These are phyloP conservation scores for Aethes cnicana DNA, from an alignment of 2,888 invertebrate genomes.

Conservation along the genomic window DNA sequence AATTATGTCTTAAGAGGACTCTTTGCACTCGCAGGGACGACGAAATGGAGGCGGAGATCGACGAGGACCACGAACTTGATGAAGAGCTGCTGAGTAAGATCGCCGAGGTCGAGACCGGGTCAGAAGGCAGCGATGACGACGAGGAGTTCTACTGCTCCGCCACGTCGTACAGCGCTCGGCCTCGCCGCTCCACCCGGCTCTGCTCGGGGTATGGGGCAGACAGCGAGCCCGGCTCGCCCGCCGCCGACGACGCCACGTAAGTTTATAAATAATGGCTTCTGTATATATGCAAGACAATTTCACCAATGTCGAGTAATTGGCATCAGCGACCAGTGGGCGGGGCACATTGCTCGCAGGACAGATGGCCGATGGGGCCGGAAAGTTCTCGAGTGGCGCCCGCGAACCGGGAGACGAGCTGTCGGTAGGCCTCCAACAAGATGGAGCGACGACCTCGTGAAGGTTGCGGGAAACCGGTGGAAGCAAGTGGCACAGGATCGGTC, in stretches of 20 bases:
- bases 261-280: conserved; percentile 31
- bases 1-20: conserved; percentile 49
- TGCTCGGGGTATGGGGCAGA: conserved; percentile 43
- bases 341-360: too few species aligned
- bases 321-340: too few species aligned
- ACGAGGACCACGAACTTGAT: conserved; percentile 59
- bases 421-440: too few species aligned
- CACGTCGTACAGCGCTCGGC: conserved; percentile 43
- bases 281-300: background rate
- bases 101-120: conserved; percentile 59
- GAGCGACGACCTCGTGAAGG: too few species aligned
- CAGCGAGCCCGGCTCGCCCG: conserved; percentile 35
- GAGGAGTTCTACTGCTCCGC: conserved; percentile 59
- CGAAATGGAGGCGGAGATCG: conserved; percentile 31
- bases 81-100: conserved; percentile 70
- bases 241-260: conserved; percentile 47
- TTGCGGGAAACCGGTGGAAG: too few species aligned
- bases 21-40: conserved; percentile 13
- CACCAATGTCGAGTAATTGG: conserved; percentile 27
- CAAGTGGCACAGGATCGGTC: too few species aligned
- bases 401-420: too few species aligned
- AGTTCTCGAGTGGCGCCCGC: too few species aligned
- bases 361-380: too few species aligned
- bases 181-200: conserved; percentile 54
- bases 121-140: conserved; percentile 49